Conservation (phyloP, 2,113 vertebrate species). For the Oncorhynchus masou region DNA sequence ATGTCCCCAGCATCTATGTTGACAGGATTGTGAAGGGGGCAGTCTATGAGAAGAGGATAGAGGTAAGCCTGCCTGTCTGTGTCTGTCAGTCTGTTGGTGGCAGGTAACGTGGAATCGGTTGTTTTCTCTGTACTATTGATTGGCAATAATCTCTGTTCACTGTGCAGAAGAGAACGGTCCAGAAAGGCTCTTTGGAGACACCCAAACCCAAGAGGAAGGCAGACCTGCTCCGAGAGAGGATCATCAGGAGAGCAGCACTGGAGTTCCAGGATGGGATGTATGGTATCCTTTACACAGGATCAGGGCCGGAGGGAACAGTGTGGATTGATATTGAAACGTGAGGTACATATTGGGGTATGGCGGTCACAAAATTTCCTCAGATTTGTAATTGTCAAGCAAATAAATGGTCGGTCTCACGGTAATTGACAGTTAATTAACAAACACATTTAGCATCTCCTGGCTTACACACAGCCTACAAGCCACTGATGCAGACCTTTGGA, state of each 20-base stretch:
- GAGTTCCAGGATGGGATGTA: constrained; percentile 89
- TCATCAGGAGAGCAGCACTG: constrained; percentile 82
- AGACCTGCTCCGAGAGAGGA: constrained; percentile 79
- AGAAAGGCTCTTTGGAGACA: constrained; percentile 64
- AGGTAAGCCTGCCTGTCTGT: constrained; percentile 64
- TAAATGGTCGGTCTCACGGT: no score
- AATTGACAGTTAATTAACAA: no score
- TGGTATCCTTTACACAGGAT: constrained; percentile 80
- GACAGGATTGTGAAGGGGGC: constrained; percentile 81
- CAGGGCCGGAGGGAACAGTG: neutral
- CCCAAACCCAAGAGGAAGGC: constrained; percentile 63
- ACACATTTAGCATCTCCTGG: no score
- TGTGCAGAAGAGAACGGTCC: constrained; percentile 75
- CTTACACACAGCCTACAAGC: no score
- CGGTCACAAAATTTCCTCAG: no score
- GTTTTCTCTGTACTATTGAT: constrained; percentile 26
- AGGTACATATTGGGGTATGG: no score
- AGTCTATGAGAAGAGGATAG: constrained; percentile 84
- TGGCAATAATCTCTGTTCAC: neutral
- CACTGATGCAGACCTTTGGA: no score
- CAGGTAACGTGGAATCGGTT: no score
- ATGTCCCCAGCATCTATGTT: constrained; percentile 85
- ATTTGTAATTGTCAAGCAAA: no score
- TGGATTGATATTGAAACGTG: no score
- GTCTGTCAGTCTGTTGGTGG: no score